A percentile compares a stretch with the other conserved stretches of the same genome.
phyloP scores from a whole-genome alignment of 2,888 invertebrate species.

The Periphyllus acericola region DNA sequence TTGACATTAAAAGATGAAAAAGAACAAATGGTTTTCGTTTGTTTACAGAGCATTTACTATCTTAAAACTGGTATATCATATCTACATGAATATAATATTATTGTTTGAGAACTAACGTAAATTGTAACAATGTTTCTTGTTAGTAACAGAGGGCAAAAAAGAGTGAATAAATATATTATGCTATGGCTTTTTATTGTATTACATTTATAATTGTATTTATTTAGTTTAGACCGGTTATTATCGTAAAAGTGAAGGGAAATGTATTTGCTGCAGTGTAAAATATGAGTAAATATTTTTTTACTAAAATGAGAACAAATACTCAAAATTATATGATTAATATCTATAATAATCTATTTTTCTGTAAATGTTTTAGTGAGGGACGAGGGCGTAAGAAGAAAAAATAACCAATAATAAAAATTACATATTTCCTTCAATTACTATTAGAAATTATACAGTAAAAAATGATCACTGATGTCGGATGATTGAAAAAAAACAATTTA shows the following conservation, averaged over 20 bases:
- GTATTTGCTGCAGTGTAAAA: neutral
- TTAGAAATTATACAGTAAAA: neutral
- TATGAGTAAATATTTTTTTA: neutral
- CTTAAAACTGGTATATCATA: neutral
- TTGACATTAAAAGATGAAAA: neutral
- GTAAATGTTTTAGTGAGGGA: neutral
- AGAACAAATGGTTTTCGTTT: neutral
- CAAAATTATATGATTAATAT: neutral
- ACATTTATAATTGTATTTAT: neutral
- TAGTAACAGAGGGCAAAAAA: too few relatives aligned
- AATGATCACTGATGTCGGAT: too few relatives aligned
- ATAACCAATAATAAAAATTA: neutral
- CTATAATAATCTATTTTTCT: neutral
- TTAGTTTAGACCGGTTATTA: constrained; percentile 18
- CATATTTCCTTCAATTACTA: neutral
- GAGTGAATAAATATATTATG: too few relatives aligned
- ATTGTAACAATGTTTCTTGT: too few relatives aligned
- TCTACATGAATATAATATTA: neutral
- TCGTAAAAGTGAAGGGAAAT: neutral
- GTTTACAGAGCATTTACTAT: neutral
- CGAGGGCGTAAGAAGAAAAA: too few relatives aligned
- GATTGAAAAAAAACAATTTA: neutral
- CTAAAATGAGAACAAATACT: neutral
- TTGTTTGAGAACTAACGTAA: neutral
- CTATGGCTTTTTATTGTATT: neutral